Conservation (phyloP, 2,797 vertebrate species). For the Telmatherina bonti region DNA sequence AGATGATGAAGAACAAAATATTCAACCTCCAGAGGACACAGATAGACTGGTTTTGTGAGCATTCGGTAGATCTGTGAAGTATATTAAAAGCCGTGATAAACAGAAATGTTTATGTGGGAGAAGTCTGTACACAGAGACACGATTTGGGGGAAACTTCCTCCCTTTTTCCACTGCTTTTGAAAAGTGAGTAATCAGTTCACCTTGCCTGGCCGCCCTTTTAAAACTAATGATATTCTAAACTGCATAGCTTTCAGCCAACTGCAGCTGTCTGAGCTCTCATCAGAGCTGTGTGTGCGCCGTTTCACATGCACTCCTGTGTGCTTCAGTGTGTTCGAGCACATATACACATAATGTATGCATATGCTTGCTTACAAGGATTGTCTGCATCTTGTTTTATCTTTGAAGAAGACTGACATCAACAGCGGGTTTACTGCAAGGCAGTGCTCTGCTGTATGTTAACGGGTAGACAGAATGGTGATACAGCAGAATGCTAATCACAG, state of each 20-base stretch:
- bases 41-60: conserved; percentile 25
- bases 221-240: conserved; percentile 64
- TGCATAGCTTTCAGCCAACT: conserved; percentile 44
- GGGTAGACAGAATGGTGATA: conserved; percentile 64
- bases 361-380: background rate
- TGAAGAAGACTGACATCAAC: conserved; percentile 58
- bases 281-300: conserved; percentile 13
- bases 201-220: conserved; percentile 60
- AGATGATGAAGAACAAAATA: conserved; percentile 44
- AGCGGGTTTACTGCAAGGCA: conserved; percentile 39
- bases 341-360: conserved; percentile 15
- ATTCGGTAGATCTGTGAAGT: conserved; percentile 33
- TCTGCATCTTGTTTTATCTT: conserved; percentile 50
- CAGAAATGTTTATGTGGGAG: conserved; percentile 38
- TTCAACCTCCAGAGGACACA: conserved; percentile 53
- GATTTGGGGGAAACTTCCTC: conserved; percentile 31
- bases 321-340: conserved; percentile 17
- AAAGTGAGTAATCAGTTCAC: conserved; percentile 56
- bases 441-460: conserved; percentile 42
- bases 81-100: conserved; percentile 52
- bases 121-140: conserved; percentile 45
- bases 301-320: conserved; percentile 15
- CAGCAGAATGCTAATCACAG: conserved; percentile 67
- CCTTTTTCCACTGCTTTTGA: conserved; percentile 31
- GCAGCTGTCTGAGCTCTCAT: conserved; percentile 49